phyloP scores from a whole-genome alignment of 1,140 invertebrate species.

The Drosophila lowei region DNA sequence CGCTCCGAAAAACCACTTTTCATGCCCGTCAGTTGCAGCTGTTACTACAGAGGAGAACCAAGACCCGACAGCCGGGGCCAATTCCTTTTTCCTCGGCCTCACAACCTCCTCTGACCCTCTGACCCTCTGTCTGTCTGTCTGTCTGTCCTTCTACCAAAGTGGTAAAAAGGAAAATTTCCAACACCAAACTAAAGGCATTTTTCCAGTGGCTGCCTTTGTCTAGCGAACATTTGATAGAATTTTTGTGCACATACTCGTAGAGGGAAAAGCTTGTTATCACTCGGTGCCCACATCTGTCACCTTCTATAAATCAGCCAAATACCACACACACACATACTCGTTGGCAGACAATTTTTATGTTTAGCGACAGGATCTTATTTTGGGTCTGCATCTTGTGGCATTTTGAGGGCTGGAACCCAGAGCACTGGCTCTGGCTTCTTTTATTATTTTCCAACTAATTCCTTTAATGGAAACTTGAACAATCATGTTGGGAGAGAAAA shows the following conservation, averaged over 20 bases:
- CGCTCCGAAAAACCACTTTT: slow-evolving; percentile 73
- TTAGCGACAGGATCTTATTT: slow-evolving; percentile 31
- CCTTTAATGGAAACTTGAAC: slow-evolving; percentile 76
- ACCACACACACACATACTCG: slow-evolving; percentile 36
- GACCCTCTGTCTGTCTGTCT: slow-evolving; percentile 2
- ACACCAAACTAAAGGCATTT: slow-evolving; percentile 61
- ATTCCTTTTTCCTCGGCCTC: slow-evolving; percentile 19
- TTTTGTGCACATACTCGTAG: slow-evolving; percentile 24
- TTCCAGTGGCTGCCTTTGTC: slow-evolving; percentile 56
- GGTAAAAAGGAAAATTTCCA: slow-evolving; percentile 33
- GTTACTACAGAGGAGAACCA: slow-evolving; percentile 53
- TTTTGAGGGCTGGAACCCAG: slow-evolving; percentile 1
- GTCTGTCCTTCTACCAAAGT: slow-evolving; percentile 11
- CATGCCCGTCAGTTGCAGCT: slow-evolving; percentile 80
- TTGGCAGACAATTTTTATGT: slow-evolving; percentile 7
- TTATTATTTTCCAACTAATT: slow-evolving; percentile 71
- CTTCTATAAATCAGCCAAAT: slow-evolving; percentile 76
- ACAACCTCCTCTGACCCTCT: neutral
- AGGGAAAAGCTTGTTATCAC: slow-evolving; percentile 73
- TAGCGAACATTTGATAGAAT: slow-evolving; percentile 51
- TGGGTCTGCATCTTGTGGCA: slow-evolving; percentile 47
- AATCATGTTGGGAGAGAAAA: slow-evolving; percentile 44
- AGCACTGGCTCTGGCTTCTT: slow-evolving; percentile 2
- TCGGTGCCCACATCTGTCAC: slow-evolving; percentile 78
- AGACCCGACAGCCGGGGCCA: slow-evolving; percentile 47